These are phyloP conservation scores for Andinoacara biseriatus DNA, from an alignment of 2,113 vertebrate species.

Conservation along the genomic window DNA sequence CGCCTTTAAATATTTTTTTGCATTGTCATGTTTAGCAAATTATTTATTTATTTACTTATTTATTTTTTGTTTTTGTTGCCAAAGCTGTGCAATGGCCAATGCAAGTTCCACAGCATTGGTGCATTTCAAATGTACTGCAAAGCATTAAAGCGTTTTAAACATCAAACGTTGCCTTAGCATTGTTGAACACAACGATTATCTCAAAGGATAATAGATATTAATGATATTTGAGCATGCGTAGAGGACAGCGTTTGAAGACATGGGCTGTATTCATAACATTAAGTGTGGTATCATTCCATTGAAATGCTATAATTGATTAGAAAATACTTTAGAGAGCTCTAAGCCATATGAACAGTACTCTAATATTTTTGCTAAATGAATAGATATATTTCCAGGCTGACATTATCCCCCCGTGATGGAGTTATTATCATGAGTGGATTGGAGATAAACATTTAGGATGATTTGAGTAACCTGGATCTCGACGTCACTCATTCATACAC, in stretches of 20 bases:
- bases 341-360: constrained; percentile 74
- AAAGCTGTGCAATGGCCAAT: background rate
- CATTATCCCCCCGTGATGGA: constrained; percentile 62
- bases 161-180: constrained; percentile 4
- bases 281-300: constrained; percentile 71
- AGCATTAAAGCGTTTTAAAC: constrained; percentile 17
- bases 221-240: constrained; percentile 55
- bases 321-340: constrained; percentile 60
- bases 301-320: constrained; percentile 74
- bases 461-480: constrained; percentile 66
- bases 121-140: background rate
- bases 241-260: constrained; percentile 35
- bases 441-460: constrained; percentile 74
- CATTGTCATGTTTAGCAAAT: constrained; percentile 1
- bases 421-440: constrained; percentile 76
- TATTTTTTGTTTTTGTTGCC: no score
- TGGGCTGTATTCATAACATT: constrained; percentile 69
- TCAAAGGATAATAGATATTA: constrained; percentile 43
- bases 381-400: constrained; percentile 72
- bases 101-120: background rate
- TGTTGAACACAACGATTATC: constrained; percentile 27
- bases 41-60: background rate
- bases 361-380: constrained; percentile 75
- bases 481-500: constrained; percentile 62
- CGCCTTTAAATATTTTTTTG: background rate